A percentile compares a stretch with the other conserved stretches of the same genome.
These are phyloP conservation scores for Litoditis marina DNA, from an alignment of 2,888 invertebrate species.

Conservation along the genomic window DNA sequence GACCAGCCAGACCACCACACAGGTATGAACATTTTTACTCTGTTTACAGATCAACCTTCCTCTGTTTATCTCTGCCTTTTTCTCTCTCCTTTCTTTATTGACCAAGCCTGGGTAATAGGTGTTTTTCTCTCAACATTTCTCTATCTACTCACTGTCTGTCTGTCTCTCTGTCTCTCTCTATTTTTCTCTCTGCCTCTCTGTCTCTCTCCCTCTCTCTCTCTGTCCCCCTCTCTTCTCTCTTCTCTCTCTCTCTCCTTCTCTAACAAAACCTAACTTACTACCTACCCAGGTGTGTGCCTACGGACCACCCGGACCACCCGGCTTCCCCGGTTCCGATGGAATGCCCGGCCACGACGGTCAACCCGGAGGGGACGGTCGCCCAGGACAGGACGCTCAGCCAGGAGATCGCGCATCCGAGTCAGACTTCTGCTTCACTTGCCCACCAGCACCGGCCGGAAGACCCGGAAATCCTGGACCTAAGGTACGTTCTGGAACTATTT, in stretches of 20 bases:
- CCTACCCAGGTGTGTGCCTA: constrained; percentile 26
- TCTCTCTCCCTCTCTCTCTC: background rate
- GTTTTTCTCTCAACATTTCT: too few relatives aligned
- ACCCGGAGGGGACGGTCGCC: constrained; percentile 14
- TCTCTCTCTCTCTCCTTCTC: background rate
- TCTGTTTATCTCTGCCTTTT: too few relatives aligned
- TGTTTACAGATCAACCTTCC: too few relatives aligned
- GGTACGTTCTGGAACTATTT: background rate
- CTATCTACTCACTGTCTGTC: background rate
- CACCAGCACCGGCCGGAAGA: constrained; percentile 36
- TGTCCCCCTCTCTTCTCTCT: constrained; percentile 1
- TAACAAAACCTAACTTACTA: constrained; percentile 14
- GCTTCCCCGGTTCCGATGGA: constrained; percentile 20
- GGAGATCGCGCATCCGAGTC: constrained; percentile 30
- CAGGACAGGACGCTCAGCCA: constrained; percentile 15
- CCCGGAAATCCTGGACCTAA: constrained; percentile 30
- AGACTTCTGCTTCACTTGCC: constrained; percentile 48
- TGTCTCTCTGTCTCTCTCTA: constrained; percentile 1
- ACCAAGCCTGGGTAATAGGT: too few relatives aligned
- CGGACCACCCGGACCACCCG: constrained; percentile 34
- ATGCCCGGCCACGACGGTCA: constrained; percentile 15
- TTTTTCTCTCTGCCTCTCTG: background rate
- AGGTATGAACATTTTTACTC: too few relatives aligned
- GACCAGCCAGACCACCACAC: too few relatives aligned
- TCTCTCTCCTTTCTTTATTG: too few relatives aligned